A percentile compares a stretch with the other conserved stretches of the same genome.
Evolutionary conservation across 2,797 vertebrate species (phyloP).

Genomic region (Premnoplex brunnescens): DNA sequence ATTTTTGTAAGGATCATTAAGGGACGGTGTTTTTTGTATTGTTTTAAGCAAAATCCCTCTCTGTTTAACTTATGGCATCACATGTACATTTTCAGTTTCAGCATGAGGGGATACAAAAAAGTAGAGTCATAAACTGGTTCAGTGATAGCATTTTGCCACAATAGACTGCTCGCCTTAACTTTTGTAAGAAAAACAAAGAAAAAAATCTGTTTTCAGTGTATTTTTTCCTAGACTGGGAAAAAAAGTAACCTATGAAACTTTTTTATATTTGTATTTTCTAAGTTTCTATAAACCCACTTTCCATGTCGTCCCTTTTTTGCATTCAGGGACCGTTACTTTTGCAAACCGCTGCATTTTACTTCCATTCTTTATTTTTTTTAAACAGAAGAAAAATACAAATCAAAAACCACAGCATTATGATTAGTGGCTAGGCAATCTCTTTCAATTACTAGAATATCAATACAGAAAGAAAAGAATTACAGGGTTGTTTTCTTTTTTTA

Average conservation of each 20-base stretch:
- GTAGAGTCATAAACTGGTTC: constrained; percentile 33
- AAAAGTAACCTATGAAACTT: constrained; percentile 64
- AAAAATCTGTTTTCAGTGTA: constrained; percentile 63
- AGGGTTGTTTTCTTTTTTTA: constrained; percentile 76
- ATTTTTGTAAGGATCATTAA: neutral
- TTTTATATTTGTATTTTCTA: constrained; percentile 78
- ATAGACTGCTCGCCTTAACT: constrained; percentile 80
- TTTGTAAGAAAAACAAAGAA: constrained; percentile 72
- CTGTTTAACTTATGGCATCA: constrained; percentile 16
- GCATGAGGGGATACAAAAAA: constrained; percentile 26
- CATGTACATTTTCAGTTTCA: constrained; percentile 17
- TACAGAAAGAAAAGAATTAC: constrained; percentile 79
- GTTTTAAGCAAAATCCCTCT: constrained; percentile 8
- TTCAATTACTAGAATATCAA: constrained; percentile 65
- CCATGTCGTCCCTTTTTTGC: constrained; percentile 47
- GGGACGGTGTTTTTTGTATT: neutral
- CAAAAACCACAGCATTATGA: constrained; percentile 38
- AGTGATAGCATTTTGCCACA: constrained; percentile 65
- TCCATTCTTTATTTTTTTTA: constrained; percentile 10
- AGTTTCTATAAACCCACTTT: constrained; percentile 69
- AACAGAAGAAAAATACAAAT: constrained; percentile 29
- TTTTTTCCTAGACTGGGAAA: constrained; percentile 68
- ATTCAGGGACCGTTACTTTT: constrained; percentile 52
- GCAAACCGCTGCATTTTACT: constrained; percentile 64
- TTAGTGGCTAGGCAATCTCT: constrained; percentile 67